These are phyloP conservation scores for Sciurus carolinensis DNA, from an alignment of 2,797 vertebrate genomes.

Conservation along the genomic window DNA sequence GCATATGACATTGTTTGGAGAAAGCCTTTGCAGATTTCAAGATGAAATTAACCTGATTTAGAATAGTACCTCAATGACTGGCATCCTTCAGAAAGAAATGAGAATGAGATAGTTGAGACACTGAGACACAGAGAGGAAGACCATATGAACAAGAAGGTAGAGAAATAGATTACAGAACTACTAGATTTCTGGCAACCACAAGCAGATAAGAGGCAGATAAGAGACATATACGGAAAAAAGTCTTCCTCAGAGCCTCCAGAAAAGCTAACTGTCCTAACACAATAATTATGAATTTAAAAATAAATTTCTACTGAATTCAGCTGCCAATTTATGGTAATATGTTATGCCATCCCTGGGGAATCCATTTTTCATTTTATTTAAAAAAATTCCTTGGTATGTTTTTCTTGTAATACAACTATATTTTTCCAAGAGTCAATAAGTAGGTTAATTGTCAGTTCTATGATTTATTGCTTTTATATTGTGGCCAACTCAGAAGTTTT, in stretches of 20 bases:
- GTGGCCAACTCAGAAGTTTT: background rate
- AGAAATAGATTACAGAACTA: background rate
- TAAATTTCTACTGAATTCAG: background rate
- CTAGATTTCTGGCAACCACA: background rate
- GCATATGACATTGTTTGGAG: background rate
- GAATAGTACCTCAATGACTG: background rate
- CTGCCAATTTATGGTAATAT: background rate
- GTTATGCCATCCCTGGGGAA: background rate
- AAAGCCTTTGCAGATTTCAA: background rate
- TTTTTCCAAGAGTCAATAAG: background rate
- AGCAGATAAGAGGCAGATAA: rapidly evolving
- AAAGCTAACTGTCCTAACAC: background rate
- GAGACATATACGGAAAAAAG: background rate
- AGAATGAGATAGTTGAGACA: background rate
- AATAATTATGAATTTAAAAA: background rate
- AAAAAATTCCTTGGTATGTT: background rate
- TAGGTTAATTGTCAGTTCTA: background rate
- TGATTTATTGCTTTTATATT: background rate
- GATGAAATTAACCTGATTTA: background rate
- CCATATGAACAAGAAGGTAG: rapidly evolving
- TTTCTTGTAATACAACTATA: background rate
- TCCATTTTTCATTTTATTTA: background rate
- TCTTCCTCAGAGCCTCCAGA: background rate
- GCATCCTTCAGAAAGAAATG: background rate
- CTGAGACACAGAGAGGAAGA: background rate